A percentile compares a stretch with the other conserved stretches of the same genome.
These are phyloP conservation scores for Scytalopus superciliaris DNA, from an alignment of 2,113 vertebrate species.

Conservation along the genomic window DNA sequence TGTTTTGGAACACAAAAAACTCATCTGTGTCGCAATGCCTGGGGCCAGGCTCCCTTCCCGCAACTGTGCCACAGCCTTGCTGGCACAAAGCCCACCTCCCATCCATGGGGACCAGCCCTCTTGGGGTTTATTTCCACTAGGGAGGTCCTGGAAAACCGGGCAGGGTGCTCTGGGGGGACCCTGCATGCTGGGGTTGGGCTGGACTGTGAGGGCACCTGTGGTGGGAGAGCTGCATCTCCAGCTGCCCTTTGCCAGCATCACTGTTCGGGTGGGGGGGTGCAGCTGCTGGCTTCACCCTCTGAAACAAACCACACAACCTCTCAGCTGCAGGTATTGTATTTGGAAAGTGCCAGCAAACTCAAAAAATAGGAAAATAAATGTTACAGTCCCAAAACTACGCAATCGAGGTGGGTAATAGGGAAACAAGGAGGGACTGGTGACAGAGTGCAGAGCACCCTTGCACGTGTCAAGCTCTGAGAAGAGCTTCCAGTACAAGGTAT, in stretches of 20 bases:
- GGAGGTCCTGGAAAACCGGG: neutral
- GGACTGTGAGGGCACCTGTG: neutral
- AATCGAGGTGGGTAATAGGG: neutral
- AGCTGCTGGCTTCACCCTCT: neutral
- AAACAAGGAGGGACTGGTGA: neutral
- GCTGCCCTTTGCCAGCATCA: neutral
- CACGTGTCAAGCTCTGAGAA: neutral
- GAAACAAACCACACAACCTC: neutral
- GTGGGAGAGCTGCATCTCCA: neutral
- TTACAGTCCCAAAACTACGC: neutral
- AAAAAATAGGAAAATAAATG: neutral
- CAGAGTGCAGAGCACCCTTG: neutral
- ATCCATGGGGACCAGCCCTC: rapidly evolving
- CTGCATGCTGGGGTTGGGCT: neutral
- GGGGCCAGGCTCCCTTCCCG: neutral
- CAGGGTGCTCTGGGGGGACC: neutral
- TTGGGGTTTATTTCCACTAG: neutral
- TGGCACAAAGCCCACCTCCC: neutral
- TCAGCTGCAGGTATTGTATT: too few species aligned
- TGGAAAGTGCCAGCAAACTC: neutral
- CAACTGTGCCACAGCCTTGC: neutral
- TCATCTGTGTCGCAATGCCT: neutral
- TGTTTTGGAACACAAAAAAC: constrained; percentile 52
- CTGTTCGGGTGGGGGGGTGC: neutral
- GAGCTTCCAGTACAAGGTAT: neutral